Evolutionary conservation across 2,797 vertebrate genomes (phyloP).

Genomic region (Pelochelys cantorii): DNA sequence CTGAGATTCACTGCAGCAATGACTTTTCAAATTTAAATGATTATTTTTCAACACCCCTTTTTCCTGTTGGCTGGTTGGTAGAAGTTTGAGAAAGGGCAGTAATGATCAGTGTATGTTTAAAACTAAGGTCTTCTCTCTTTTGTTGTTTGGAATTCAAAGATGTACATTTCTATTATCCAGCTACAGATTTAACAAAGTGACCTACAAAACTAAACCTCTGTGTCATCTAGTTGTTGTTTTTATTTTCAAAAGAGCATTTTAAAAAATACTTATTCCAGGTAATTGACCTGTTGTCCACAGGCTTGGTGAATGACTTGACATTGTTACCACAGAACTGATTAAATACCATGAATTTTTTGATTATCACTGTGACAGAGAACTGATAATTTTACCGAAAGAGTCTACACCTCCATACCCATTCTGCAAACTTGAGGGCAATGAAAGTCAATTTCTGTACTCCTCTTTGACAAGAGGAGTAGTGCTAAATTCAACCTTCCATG

Average conservation of each 20-base stretch:
- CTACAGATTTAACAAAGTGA: background rate
- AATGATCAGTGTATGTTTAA: background rate
- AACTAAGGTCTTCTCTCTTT: background rate
- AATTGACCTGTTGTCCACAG: background rate
- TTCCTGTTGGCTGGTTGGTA: background rate
- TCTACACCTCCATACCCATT: too few relatives aligned
- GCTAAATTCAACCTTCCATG: too few relatives aligned
- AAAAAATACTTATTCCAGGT: background rate
- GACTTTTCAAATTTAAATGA: background rate
- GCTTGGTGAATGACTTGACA: slow-evolving; percentile 5
- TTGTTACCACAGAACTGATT: background rate
- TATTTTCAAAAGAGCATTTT: background rate
- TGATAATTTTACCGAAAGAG: background rate
- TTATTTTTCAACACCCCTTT: background rate
- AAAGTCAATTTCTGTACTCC: too few relatives aligned
- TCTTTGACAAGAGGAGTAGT: too few relatives aligned
- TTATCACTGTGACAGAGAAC: background rate
- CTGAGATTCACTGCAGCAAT: background rate
- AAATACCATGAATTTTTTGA: slow-evolving; percentile 19
- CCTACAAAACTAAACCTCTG: background rate
- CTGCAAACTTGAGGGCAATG: too few relatives aligned
- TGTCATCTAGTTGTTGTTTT: background rate
- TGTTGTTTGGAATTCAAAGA: background rate
- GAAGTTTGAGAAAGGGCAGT: rapidly evolving
- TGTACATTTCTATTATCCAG: background rate